These are phyloP conservation scores for Otis tarda DNA, from an alignment of 2,113 vertebrate species.

Conservation along the genomic window DNA sequence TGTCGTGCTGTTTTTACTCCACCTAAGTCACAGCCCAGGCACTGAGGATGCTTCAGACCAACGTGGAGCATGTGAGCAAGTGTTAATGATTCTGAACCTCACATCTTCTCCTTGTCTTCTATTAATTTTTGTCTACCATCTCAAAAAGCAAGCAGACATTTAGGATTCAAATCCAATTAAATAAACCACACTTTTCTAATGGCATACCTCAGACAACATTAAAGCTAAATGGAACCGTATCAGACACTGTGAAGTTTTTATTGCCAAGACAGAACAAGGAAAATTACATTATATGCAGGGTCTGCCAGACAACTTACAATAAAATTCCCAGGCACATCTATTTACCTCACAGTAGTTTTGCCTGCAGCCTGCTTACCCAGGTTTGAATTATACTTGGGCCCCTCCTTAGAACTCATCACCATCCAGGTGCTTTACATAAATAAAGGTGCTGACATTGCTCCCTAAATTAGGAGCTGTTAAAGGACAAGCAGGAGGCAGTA, in stretches of 20 bases:
- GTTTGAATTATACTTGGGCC: not conserved
- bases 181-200: conserved; percentile 18
- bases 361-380: not conserved
- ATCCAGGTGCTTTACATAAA: not conserved
- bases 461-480: not conserved
- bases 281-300: conserved; percentile 52
- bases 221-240: conserved; percentile 35
- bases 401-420: not conserved
- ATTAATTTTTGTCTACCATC: not conserved
- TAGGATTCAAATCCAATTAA: not conserved
- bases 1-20: not conserved
- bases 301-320: conserved; percentile 3
- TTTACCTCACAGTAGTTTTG: not conserved
- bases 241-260: conserved; percentile 39
- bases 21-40: not conserved
- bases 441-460: not conserved
- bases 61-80: not conserved
- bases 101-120: not conserved
- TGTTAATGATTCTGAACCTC: not conserved
- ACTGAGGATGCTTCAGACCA: not conserved
- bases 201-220: conserved; percentile 29
- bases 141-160: conserved; percentile 8
- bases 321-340: not conserved
- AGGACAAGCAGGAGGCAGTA: not conserved
- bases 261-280: conserved; percentile 6